A percentile compares a stretch with the other conserved stretches of the same genome.
Conservation (phyloP, 1,140 invertebrate genomes). For the Drosophila parvula region DNA sequence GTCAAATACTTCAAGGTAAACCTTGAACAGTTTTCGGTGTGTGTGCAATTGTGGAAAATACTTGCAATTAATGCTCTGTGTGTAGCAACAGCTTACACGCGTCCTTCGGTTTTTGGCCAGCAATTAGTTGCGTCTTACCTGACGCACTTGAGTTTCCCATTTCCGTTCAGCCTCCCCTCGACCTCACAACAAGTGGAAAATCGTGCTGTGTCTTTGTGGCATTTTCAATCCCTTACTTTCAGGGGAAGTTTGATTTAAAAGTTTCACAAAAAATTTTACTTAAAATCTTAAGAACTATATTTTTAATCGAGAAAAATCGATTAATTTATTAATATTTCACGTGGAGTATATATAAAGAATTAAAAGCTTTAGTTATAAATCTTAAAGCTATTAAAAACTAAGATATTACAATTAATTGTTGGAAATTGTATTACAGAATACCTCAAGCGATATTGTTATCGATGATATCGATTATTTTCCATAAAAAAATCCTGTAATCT, state of each 20-base stretch:
- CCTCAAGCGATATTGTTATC: no score
- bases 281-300: no score
- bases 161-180: neutral
- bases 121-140: slow-evolving; percentile 50
- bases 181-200: neutral
- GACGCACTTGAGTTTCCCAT: slow-evolving; percentile 14
- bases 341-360: no score
- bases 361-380: no score
- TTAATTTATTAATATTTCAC: no score
- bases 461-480: no score
- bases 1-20: slow-evolving; percentile 28
- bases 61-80: slow-evolving; percentile 51
- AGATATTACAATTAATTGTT: no score
- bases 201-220: slow-evolving; percentile 2
- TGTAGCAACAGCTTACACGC: slow-evolving; percentile 26
- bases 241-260: neutral
- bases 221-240: neutral
- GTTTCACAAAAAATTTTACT: no score
- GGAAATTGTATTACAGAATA: no score
- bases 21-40: slow-evolving; percentile 29
- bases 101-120: slow-evolving; percentile 28
- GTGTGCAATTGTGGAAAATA: slow-evolving; percentile 45
- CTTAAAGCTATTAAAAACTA: no score
- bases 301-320: no score
- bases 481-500: no score